Base-by-base conservation (phyloP, 2,888 invertebrate genomes). In the Lasioglossum zephyrum region DNA sequence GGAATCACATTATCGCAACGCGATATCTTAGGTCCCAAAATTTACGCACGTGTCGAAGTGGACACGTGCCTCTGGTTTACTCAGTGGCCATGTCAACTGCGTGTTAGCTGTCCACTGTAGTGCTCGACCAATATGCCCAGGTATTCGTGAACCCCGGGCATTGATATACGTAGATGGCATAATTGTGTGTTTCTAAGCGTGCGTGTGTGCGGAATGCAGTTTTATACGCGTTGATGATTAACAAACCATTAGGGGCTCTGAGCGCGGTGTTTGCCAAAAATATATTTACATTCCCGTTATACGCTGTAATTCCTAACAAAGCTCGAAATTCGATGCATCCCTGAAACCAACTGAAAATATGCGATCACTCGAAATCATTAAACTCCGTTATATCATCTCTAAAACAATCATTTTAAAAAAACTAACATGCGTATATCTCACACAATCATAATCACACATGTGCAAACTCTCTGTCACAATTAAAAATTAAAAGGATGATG, bases 61-160 rank as follows among this genome's bases (percentile, higher is more conserved):
- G 44, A 53, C 75, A 73, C 70, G 66, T 53, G 84, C 47, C 63
- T 78, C 44, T 16, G 81, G 72, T 79, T 79, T 85, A 49, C 83
- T 73, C 79, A 60, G 36, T 66, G 83, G 44, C 70, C 75, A 69
- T 69, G 79, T 83, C 83, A 83, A 83, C 79, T 73, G 79, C 79
- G 76, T 36, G 83, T 83, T 78, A 79, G 75, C 69, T 60, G 69
- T 39, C 5, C n/a, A 16, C 39, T 76, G 72, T 84, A 84, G 85
- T 78, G 84, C 81, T 84, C 84, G 75, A 74, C 73, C 80, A 86
- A 84, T 81, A 84, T 81, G 75, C 72, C 77, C 74, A 36, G 63
- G 77, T 74, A 80, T 79, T 79, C 76, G 73, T 70, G 79, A 77
- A 60, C 70, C 22, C 22, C n/a, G 39, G 74, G 63, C 16, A 73